phyloP scores from a whole-genome alignment of 2,113 vertebrate species.

The Perccottus glenii region DNA sequence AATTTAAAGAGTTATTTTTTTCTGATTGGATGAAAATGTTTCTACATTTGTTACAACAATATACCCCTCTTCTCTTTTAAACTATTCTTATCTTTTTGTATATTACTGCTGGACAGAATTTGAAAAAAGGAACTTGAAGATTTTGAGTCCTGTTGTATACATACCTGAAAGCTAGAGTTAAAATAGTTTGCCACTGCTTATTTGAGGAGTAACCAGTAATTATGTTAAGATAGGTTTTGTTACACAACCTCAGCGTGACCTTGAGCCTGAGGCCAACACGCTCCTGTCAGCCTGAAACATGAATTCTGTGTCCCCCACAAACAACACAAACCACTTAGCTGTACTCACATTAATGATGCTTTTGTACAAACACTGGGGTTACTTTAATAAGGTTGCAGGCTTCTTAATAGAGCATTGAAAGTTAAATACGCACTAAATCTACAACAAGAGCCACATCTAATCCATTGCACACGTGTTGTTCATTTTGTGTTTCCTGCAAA shows the following conservation, averaged over 20 bases:
- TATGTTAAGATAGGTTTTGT: neutral
- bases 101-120: neutral
- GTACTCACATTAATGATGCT: neutral
- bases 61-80: too few species aligned
- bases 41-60: too few species aligned
- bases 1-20: too few species aligned
- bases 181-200: neutral
- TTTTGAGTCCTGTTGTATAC: neutral
- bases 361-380: neutral
- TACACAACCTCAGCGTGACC: neutral
- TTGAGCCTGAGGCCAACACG: neutral
- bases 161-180: neutral
- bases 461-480: neutral
- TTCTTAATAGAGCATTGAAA: too few species aligned
- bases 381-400: too few species aligned
- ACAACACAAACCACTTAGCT: neutral
- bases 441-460: too few species aligned
- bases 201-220: neutral
- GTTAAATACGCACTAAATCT: too few species aligned
- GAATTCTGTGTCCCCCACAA: constrained; percentile 3
- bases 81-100: too few species aligned
- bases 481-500: neutral
- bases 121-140: neutral
- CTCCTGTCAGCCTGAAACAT: neutral
- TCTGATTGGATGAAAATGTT: too few species aligned